Percentiles rank a stretch among this genome's conserved stretches.
Conservation (phyloP, 1,140 invertebrate genomes). For the Euglossa dilemma region DNA sequence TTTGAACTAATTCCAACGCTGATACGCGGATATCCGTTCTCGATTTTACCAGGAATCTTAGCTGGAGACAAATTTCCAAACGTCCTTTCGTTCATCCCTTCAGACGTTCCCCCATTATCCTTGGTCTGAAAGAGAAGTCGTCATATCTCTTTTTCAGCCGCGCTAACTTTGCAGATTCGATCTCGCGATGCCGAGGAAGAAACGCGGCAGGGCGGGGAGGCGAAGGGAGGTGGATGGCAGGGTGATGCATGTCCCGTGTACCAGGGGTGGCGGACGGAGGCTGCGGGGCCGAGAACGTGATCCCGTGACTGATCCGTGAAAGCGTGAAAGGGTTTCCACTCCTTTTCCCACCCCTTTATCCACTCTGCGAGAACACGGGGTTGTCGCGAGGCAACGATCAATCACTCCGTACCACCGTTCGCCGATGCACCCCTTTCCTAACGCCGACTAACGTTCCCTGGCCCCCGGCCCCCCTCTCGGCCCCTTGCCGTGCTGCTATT, state of each 20-base stretch:
- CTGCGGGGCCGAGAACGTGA: slow-evolving; percentile 69
- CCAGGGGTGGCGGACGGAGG: slow-evolving; percentile 51
- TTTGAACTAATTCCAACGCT: not conserved
- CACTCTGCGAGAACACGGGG: slow-evolving; percentile 74
- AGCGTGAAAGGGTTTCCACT: slow-evolving; percentile 77
- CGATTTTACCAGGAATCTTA: not conserved
- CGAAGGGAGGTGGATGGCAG: slow-evolving; percentile 52
- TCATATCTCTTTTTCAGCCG: slow-evolving; percentile 12
- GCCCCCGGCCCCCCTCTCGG: not conserved
- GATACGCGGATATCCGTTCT: not conserved
- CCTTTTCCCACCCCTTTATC: slow-evolving; percentile 75
- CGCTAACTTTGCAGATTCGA: slow-evolving; percentile 63
- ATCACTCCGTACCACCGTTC: slow-evolving; percentile 72
- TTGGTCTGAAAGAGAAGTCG: not conserved
- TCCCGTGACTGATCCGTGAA: slow-evolving; percentile 77
- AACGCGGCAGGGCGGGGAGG: slow-evolving; percentile 34
- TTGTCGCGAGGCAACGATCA: slow-evolving; percentile 78
- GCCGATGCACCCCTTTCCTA: slow-evolving; percentile 59
- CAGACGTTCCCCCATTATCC: not conserved
- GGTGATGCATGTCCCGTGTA: slow-evolving; percentile 76
- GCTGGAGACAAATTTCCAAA: not conserved
- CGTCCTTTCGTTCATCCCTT: not conserved
- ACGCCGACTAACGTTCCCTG: slow-evolving; percentile 41
- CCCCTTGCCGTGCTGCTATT: slow-evolving; percentile 43
- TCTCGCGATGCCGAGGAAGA: slow-evolving; percentile 47